Conservation (phyloP, 2,113 vertebrate genomes). For the Dromas ardeola region DNA sequence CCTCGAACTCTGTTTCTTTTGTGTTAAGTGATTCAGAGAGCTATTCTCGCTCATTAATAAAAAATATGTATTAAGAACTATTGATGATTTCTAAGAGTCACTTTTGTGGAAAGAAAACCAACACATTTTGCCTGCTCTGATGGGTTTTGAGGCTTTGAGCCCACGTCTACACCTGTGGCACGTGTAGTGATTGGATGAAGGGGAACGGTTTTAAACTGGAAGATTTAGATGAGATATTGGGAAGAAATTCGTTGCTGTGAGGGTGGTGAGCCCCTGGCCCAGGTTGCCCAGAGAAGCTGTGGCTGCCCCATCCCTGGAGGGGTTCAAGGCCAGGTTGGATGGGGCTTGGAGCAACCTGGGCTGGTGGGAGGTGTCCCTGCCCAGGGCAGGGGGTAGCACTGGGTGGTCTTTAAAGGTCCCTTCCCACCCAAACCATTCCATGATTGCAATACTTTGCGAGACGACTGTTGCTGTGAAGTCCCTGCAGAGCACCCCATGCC, state of each 20-base stretch:
- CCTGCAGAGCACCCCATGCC: background rate
- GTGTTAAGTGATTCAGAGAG: background rate
- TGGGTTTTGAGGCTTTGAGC: background rate
- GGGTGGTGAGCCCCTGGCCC: no score
- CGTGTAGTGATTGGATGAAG: no score
- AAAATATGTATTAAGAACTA: background rate
- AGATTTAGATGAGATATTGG: background rate
- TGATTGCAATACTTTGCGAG: accelerated
- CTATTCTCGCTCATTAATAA: background rate
- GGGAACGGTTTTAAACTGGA: no score
- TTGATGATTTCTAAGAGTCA: background rate
- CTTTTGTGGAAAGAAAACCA: background rate
- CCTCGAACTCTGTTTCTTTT: background rate
- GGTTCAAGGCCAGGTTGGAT: background rate
- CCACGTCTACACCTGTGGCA: accelerated
- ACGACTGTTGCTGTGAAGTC: background rate
- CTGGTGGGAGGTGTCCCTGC: background rate
- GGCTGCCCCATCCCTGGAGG: background rate
- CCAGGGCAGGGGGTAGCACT: background rate
- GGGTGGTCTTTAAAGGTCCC: no score
- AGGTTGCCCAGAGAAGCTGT: background rate
- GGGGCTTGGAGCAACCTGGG: background rate
- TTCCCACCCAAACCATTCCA: background rate
- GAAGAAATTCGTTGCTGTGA: background rate
- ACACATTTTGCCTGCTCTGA: background rate